Evolutionary conservation across 2,888 invertebrate species (phyloP), one percentile per base, ranked within the genome.

Genomic region (Drosophila subquinaria): DNA sequence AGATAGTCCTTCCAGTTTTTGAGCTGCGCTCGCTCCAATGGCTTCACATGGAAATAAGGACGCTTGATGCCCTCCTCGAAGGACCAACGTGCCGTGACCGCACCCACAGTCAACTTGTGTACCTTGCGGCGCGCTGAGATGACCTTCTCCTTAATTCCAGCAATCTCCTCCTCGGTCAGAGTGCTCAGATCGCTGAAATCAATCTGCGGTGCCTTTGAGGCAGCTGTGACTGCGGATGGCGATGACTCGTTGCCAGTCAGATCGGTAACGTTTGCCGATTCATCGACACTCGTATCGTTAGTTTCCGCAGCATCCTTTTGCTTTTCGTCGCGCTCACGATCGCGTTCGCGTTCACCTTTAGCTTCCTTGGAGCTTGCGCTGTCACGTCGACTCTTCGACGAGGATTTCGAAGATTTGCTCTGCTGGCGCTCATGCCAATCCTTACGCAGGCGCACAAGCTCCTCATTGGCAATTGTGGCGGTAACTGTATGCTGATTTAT

Each of bases 11-110:
- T 97, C 99, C 99, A 99, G 93, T 99, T 99, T 93, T 98, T 98
- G 78, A 99, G 93, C 92, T 99, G 99, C 66, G 97, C 97, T 50
- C 98, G 95, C 93, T 99, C 99, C 74, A 99, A 93, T 0, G 99
- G 98, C 92, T 99, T 99, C 35, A 99, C 98, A 93, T 99, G 99
- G 94, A 99, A 99, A 92, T 99, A 99, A 0, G 99, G 99, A 33
- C 99, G 95, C 92, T 99, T 98, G 60, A 99, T 99, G 86, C 97
- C 98, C 94, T 98, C 98, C 93, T 99, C 99, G 92, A 95, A 99
- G 2, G 96, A 95, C 98, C 98, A 98, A 74, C 99, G 94, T 0
- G 97, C 96, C 8, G 97, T 96, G 11, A 99, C 98, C 76, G 98
- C 97, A 72, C 95, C 95, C 11, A 98, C 97, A 11, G 97, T 99